Conservation (phyloP, 2,113 vertebrate genomes). For the Xiphias gladius region DNA sequence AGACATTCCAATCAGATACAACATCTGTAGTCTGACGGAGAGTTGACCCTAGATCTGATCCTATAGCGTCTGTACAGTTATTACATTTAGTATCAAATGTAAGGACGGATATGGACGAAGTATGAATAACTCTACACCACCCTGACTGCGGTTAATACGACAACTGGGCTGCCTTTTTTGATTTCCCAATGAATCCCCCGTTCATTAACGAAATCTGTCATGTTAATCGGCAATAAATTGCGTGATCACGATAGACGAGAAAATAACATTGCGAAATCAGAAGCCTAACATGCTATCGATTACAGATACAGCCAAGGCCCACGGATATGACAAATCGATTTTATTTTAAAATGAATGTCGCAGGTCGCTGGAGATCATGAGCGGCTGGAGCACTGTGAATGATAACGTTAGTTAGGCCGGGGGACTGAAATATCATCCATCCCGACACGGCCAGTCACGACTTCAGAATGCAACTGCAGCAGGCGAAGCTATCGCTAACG, state of each 20-base stretch:
- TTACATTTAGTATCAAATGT: background rate
- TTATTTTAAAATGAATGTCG: background rate
- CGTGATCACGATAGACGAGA: background rate
- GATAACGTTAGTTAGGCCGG: slow-evolving; percentile 63
- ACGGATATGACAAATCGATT: background rate
- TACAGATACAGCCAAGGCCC: background rate
- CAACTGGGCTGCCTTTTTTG: rapidly evolving
- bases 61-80: background rate
- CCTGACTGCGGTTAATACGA: background rate
- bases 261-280: slow-evolving; percentile 51
- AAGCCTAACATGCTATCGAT: background rate
- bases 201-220: background rate
- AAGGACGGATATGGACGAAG: no score
- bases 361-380: slow-evolving; percentile 8
- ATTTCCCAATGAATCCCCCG: background rate
- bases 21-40: background rate
- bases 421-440: slow-evolving; percentile 47
- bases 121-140: background rate
- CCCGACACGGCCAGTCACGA: slow-evolving; percentile 75
- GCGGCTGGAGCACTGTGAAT: background rate
- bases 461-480: slow-evolving; percentile 44
- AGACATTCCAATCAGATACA: background rate
- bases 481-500: slow-evolving; percentile 32
- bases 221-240: slow-evolving; percentile 10
- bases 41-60: background rate